Conservation (phyloP, 2,888 invertebrate species). For the Amphipoea lucens region DNA sequence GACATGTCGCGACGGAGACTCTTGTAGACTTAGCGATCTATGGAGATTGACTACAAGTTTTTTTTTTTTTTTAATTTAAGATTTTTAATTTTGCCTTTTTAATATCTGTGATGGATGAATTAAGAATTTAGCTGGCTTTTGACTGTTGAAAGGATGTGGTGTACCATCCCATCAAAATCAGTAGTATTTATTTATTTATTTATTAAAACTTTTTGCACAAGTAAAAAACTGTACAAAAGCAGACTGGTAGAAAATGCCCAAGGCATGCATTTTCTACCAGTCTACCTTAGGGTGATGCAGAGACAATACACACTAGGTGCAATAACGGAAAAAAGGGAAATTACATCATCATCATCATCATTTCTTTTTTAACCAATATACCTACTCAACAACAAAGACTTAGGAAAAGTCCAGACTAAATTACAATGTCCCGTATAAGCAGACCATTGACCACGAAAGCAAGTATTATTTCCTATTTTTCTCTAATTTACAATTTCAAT, state of each 20-base stretch:
- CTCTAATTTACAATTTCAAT: background rate
- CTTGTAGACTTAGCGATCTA: constrained; percentile 75
- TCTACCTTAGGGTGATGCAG: too few species aligned
- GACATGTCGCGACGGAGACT: constrained; percentile 83
- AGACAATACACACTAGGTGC: too few species aligned
- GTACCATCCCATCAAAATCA: background rate
- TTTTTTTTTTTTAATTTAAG: background rate
- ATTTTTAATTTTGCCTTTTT: background rate
- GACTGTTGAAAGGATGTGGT: background rate
- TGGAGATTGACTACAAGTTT: constrained; percentile 60
- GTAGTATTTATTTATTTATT: too few species aligned
- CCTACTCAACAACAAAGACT: too few species aligned
- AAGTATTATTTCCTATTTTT: background rate
- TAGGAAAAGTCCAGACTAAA: background rate
- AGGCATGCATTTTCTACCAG: too few species aligned
- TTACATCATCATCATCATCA: too few species aligned
- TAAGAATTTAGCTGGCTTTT: background rate
- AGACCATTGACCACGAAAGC: background rate
- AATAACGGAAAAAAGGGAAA: too few species aligned
- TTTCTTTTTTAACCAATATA: background rate
- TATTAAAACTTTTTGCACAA: too few species aligned
- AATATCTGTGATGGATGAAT: background rate
- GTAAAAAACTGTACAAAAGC: too few species aligned
- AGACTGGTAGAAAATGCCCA: too few species aligned
- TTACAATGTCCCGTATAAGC: background rate